phyloP scores from a whole-genome alignment of 2,888 invertebrate genomes.

The Geotrupes spiniger region DNA sequence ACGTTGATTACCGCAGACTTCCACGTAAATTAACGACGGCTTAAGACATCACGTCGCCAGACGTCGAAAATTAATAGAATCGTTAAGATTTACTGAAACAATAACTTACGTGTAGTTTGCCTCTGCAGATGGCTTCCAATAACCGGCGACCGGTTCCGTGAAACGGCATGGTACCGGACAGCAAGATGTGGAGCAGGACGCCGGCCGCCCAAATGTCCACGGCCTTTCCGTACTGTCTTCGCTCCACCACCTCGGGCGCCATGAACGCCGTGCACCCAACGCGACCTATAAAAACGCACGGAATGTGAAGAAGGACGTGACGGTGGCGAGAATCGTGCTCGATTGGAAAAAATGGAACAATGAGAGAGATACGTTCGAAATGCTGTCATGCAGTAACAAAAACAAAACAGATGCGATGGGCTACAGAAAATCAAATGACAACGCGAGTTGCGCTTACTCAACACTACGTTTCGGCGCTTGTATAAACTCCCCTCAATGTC shows the following conservation, averaged over 20 bases:
- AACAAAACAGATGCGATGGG: constrained; percentile 1
- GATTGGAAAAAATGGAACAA: background rate
- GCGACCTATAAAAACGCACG: constrained; percentile 61
- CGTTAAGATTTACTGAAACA: no score
- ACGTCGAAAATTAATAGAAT: no score
- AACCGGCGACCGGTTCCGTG: constrained; percentile 91
- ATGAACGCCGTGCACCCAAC: constrained; percentile 97
- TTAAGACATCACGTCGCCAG: no score
- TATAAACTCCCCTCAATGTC: no score
- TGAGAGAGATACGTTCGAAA: background rate
- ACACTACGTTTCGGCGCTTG: background rate
- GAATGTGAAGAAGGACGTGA: no score
- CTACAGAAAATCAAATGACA: background rate
- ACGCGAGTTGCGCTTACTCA: background rate
- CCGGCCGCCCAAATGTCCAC: constrained; percentile 99
- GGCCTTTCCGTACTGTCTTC: constrained; percentile 87
- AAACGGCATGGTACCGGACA: constrained; percentile 94
- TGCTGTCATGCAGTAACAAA: background rate
- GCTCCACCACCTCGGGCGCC: constrained; percentile 95
- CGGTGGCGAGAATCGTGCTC: background rate
- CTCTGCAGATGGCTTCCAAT: constrained; percentile 87
- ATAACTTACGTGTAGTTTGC: constrained; percentile 69
- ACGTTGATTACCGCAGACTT: no score
- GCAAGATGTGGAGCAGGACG: constrained; percentile 86
- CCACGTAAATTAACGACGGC: no score